Conservation (phyloP, 2,113 vertebrate species). For the Phaethornis superciliosus region DNA sequence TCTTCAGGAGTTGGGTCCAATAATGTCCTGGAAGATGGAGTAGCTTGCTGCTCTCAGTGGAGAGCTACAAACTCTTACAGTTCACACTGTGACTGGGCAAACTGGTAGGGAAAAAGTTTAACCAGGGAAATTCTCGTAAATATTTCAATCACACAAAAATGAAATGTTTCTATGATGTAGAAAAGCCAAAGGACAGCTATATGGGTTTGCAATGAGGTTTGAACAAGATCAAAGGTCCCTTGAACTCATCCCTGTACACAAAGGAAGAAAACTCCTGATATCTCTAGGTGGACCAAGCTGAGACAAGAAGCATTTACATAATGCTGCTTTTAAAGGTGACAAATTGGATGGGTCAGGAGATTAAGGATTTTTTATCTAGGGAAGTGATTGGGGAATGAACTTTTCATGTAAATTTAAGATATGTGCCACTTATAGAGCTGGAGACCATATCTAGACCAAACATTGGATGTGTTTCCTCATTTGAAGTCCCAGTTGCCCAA, state of each 20-base stretch:
- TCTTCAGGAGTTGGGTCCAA: not conserved
- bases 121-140: not conserved
- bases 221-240: not conserved
- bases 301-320: not conserved
- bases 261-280: not conserved
- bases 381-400: not conserved
- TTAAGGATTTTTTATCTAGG: not conserved
- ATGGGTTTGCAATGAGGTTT: not conserved
- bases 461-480: accelerated
- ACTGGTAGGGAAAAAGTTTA: not conserved
- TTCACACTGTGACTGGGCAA: not conserved
- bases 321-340: not conserved
- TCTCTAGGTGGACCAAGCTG: not conserved
- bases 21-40: not conserved
- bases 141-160: not conserved
- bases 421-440: accelerated
- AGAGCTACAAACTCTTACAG: not conserved
- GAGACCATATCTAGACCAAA: not conserved
- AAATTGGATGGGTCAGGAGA: not conserved
- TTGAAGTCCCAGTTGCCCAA: not conserved
- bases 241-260: not conserved
- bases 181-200: not conserved
- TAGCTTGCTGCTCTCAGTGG: not conserved
- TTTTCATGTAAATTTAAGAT: not conserved
- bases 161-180: not conserved